Base-by-base conservation (phyloP, 1,140 invertebrate genomes). In the Leptinotarsa defecta region DNA sequence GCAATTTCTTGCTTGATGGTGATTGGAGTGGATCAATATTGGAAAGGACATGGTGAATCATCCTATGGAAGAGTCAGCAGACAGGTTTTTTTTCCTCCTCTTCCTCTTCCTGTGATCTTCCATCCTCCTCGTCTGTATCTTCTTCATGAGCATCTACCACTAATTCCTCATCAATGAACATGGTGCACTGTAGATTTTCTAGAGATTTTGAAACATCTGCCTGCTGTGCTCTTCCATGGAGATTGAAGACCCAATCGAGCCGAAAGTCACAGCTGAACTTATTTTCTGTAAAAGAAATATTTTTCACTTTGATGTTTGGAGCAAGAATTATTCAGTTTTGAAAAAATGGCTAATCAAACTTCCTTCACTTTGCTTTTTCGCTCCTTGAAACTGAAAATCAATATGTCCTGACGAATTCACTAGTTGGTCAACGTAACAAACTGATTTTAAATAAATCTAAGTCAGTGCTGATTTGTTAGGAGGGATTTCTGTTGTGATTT, bases 241-340 rank as follows among this genome's bases (percentile, higher is more conserved):
- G 63, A 17, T 15, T 15, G 62, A 64, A 73, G 15, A 73, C 62
- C 71, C 63, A 73, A 15, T 67, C 71, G 3, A 73, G 43, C 22
- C 71, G 71, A 34, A 19, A 73, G n/a, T 73, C 71, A 22, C 71
- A 73, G 43, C 63, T 73, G 27, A 73, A 73, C 62, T 61, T 22
- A 49, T 73, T 73, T 43, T 61, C 71, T 73, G 63, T 2, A 73
- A 73, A 19, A 73, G 64, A 65, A 65, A 70, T 13, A 13, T 5
- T 13, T 17, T 24, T 68, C n/a, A 68, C 52, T 57, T 0, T 57
- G 52, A 57, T 57, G n/a, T n/a, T n/a, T 2, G 0, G 15, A 57
- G 13, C 34, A 34, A 11, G 8, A 34, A 34, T 34, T 8, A 11
- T 11, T 8, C 4, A 34, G 6, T 34, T 34, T 34, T 11, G 5